A percentile compares a stretch with the other conserved stretches of the same genome.
These are phyloP conservation scores for Hemaris fuciformis DNA, from an alignment of 2,888 invertebrate genomes.

Conservation along the genomic window DNA sequence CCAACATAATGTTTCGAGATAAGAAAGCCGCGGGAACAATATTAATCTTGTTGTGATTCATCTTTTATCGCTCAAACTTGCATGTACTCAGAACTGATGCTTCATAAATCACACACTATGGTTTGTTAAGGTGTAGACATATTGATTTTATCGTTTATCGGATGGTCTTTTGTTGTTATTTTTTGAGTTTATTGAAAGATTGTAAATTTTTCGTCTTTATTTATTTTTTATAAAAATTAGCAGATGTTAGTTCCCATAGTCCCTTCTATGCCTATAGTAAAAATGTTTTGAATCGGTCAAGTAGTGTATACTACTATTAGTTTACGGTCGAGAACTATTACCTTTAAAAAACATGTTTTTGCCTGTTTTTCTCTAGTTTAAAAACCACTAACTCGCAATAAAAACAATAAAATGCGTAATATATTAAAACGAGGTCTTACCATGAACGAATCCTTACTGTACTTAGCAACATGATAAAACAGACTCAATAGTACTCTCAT, in stretches of 20 bases:
- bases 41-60: slow-evolving; percentile 67
- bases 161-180: not conserved
- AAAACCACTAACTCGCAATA: not conserved
- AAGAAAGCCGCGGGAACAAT: slow-evolving; percentile 52
- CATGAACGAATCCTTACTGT: slow-evolving; percentile 42
- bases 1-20: slow-evolving; percentile 64
- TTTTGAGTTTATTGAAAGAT: not conserved
- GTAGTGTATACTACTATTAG: no score
- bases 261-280: no score
- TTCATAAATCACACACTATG: slow-evolving; percentile 59
- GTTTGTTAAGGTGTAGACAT: slow-evolving; percentile 38
- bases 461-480: slow-evolving; percentile 61
- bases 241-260: no score
- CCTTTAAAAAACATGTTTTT: no score
- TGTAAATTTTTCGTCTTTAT: not conserved
- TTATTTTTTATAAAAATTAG: no score
- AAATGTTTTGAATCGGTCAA: no score
- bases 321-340: no score
- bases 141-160: slow-evolving; percentile 15
- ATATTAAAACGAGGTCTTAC: not conserved
- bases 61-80: slow-evolving; percentile 69
- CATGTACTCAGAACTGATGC: slow-evolving; percentile 49
- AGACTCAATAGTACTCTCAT: slow-evolving; percentile 65
- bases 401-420: slow-evolving; percentile 18
- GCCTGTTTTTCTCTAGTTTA: not conserved